Conservation (phyloP, 1,140 invertebrate species). For the Lucilia cuprina region DNA sequence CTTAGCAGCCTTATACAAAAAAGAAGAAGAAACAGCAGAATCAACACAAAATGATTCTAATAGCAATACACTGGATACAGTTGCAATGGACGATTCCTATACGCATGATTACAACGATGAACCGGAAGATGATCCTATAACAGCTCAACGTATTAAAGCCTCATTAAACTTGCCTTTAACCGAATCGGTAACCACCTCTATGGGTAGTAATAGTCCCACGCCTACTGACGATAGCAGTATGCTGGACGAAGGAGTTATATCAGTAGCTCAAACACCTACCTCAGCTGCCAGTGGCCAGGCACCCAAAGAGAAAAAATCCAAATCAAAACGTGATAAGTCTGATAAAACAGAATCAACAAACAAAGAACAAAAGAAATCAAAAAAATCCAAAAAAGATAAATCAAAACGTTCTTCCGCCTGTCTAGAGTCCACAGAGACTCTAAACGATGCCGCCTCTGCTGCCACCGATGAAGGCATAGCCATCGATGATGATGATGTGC, state of each 20-base stretch:
- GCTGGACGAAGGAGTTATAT: constrained; percentile 49
- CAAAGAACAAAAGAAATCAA: constrained; percentile 39
- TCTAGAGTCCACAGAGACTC: constrained; percentile 24
- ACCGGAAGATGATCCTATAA: constrained; percentile 30
- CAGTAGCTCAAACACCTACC: constrained; percentile 39
- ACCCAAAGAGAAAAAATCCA: constrained; percentile 48
- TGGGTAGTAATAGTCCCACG: constrained; percentile 59
- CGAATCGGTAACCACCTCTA: constrained; percentile 55
- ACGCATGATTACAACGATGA: constrained; percentile 28
- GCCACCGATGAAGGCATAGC: constrained; percentile 65
- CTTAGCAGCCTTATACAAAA: constrained; percentile 59
- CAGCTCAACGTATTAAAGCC: constrained; percentile 38
- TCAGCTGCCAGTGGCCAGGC: constrained; percentile 8
- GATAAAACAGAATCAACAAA: constrained; percentile 48
- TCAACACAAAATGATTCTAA: neutral
- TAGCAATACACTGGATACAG: constrained; percentile 11
- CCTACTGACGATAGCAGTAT: constrained; percentile 60
- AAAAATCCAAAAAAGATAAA: constrained; percentile 45
- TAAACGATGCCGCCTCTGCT: constrained; percentile 58
- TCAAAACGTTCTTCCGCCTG: constrained; percentile 41
- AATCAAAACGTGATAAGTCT: constrained; percentile 47
- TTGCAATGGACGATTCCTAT: neutral
- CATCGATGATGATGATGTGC: constrained; percentile 73
- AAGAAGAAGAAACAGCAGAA: constrained; percentile 45
- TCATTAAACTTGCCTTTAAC: constrained; percentile 50